A percentile compares a stretch with the other conserved stretches of the same genome.
Evolutionary conservation across 2,113 vertebrate species (phyloP).

Genomic region (Uropsilus gracilis): DNA sequence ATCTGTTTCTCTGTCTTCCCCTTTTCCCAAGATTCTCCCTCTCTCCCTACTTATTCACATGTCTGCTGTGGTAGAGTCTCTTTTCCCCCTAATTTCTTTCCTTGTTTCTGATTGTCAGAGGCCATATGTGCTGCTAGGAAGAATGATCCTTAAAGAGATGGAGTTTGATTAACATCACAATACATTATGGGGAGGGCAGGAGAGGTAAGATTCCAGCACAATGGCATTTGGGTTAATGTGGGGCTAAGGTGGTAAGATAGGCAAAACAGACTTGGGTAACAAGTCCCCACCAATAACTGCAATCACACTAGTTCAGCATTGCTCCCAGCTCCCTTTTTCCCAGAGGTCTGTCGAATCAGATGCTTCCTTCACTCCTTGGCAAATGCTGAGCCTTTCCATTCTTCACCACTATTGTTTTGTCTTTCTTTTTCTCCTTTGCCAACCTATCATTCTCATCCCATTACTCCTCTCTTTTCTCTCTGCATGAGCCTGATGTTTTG

Average conservation of each 20-base stretch:
- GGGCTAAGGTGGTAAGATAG: neutral
- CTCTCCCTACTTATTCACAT: neutral
- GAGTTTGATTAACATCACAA: neutral
- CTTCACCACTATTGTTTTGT: neutral
- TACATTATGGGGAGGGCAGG: neutral
- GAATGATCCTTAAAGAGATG: slow-evolving; percentile 3
- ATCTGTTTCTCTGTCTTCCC: neutral
- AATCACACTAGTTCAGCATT: neutral
- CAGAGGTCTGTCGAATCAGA: neutral
- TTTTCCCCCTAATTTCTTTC: neutral
- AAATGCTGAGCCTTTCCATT: neutral
- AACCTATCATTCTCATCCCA: neutral
- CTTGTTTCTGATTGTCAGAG: neutral
- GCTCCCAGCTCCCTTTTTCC: neutral
- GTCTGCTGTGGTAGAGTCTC: neutral
- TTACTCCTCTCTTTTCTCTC: neutral
- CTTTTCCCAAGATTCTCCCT: neutral
- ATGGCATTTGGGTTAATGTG: neutral
- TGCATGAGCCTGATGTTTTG: neutral
- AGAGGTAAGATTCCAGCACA: neutral
- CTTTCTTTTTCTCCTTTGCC: neutral
- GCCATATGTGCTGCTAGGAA: neutral
- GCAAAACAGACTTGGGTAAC: neutral
- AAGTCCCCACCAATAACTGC: neutral
- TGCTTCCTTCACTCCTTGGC: neutral